These are phyloP conservation scores for Torymus texanus DNA, from an alignment of 2,888 invertebrate genomes.

Conservation along the genomic window DNA sequence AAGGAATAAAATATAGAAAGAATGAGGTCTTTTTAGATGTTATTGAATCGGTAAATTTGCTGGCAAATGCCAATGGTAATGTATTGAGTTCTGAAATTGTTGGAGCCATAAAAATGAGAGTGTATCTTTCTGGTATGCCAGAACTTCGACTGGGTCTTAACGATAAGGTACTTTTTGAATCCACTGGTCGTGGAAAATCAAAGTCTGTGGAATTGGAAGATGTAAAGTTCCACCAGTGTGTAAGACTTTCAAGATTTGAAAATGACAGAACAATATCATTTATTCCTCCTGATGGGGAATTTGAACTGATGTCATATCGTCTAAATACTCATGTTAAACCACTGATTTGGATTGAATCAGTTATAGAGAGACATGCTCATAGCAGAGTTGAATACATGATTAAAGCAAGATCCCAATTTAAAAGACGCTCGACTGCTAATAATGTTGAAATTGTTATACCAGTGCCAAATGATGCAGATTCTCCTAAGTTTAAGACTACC, in stretches of 20 bases:
- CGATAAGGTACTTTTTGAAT: constrained; percentile 98
- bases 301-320: constrained; percentile 98
- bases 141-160: constrained; percentile 96
- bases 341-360: constrained; percentile 98
- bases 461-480: constrained; percentile 97
- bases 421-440: constrained; percentile 97
- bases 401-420: constrained; percentile 98
- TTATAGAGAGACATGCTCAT: constrained; percentile 97
- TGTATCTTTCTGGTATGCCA: constrained; percentile 98
- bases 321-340: constrained; percentile 98
- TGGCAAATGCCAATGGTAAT: constrained; percentile 97
- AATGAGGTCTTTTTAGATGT: constrained; percentile 99
- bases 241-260: constrained; percentile 96
- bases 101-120: constrained; percentile 98
- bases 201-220: constrained; percentile 99
- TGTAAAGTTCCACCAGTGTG: constrained; percentile 99
- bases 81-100: constrained; percentile 98
- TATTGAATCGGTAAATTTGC: constrained; percentile 96
- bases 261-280: constrained; percentile 99
- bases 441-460: constrained; percentile 98
- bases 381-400: constrained; percentile 99
- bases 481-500: constrained; percentile 98
- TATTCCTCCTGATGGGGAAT: constrained; percentile 99
- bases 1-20: constrained; percentile 98
- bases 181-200: constrained; percentile 96